Evolutionary conservation across 2,113 vertebrate species (phyloP).

Genomic region (Gavia stellata): DNA sequence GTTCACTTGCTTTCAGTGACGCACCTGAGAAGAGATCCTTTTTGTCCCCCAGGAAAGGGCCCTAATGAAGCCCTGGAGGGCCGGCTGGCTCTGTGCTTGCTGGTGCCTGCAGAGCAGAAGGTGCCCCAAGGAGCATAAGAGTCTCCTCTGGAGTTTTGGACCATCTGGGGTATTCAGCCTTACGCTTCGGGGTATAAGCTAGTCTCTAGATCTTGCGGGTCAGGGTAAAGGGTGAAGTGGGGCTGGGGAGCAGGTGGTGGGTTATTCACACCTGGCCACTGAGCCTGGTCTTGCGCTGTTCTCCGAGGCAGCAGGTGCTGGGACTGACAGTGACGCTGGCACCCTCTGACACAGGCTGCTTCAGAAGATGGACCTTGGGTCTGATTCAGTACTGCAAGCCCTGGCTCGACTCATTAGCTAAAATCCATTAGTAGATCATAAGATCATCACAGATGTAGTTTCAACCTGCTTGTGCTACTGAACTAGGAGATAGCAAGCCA

Average conservation of each 20-base stretch:
- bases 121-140: not conserved
- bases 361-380: not conserved
- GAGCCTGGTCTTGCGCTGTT: accelerated
- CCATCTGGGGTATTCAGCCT: not conserved
- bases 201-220: not conserved
- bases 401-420: not conserved
- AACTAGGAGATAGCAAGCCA: not conserved
- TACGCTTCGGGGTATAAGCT: not conserved
- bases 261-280: not conserved
- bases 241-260: accelerated
- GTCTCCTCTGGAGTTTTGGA: not conserved
- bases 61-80: accelerated
- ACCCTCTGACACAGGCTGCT: not conserved
- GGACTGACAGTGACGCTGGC: not conserved
- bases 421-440: not conserved
- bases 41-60: not conserved
- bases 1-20: not conserved
- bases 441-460: not conserved
- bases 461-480: not conserved
- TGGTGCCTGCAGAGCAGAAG: not conserved
- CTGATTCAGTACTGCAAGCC: not conserved
- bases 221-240: not conserved
- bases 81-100: accelerated
- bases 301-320: accelerated
- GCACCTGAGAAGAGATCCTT: not conserved